Evolutionary conservation across 2,888 invertebrate species (phyloP), one percentile per base, ranked within the genome.

Genomic region (Caenorhabditis sinica): DNA sequence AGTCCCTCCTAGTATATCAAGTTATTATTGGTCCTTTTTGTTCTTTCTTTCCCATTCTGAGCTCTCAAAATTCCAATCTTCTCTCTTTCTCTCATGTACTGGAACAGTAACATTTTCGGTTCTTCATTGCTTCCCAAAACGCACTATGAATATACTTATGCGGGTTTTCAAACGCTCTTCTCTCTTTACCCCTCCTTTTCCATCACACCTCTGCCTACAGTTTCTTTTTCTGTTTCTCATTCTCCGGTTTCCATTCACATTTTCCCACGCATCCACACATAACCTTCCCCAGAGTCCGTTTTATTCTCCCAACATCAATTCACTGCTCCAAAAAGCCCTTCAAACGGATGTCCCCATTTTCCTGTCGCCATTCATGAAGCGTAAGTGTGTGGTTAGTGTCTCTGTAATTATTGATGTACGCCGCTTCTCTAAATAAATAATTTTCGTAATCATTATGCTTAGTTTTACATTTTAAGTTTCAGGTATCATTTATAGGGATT

Each of bases 21-120:
- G 36, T 23, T 65, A 53, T 65, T 49, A 25, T 65, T 43, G 40
- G 43, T 56, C 40, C 28, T 72, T 33, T 30, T 45, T 65, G 43
- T 72, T 63, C 61, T 71, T 63, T 68, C 68, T 49, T 28, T 20
- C 45, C 56, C 56, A 33, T 53, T 36, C 61, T 65, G 30, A 51
- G 63, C 65, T 65, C 65, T 65, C 65, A 65, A 11, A 56, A 20
- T 51, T 56, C 68, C 58, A 76, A 2, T 28, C 36, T 30, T 45
- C 58, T 61, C 40, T 40, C 58, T 61, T 28, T 40, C 40, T 72
- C 40, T 65, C 66, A 66, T 66, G 66, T 75, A 56, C 56, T 75
- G 75, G 65, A 75, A 65, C 56, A 65, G 75, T 75, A 75, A 65
- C 75, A 75, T 43, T 66, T 65, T 56, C 30, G 63, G 51, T 63